Evolutionary conservation across 1,140 invertebrate species (phyloP).

Genomic region (Hylaeus volcanicus): DNA sequence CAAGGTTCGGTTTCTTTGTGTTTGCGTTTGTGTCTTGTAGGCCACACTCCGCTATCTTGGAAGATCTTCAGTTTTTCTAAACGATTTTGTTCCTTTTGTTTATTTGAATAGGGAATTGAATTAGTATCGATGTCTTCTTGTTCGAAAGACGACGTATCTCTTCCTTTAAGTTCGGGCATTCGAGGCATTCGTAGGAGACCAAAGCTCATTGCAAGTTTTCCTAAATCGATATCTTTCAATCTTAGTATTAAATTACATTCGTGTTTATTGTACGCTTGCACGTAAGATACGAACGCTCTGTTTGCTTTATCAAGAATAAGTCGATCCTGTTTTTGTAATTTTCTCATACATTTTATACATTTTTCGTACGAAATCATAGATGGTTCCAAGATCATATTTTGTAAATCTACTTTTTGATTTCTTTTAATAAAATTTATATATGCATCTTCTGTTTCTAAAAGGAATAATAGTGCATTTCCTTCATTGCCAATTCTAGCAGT

Average conservation of each 20-base stretch:
- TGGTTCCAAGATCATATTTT: slow-evolving; percentile 67
- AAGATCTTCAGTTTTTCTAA: slow-evolving; percentile 87
- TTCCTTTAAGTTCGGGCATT: slow-evolving; percentile 96
- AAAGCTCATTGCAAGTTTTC: slow-evolving; percentile 92
- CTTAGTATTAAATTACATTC: slow-evolving; percentile 95
- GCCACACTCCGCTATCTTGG: slow-evolving; percentile 89
- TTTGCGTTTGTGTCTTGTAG: slow-evolving; percentile 83
- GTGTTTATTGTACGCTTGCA: slow-evolving; percentile 96
- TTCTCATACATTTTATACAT: slow-evolving; percentile 80
- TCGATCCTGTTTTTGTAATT: slow-evolving; percentile 86
- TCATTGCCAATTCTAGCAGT: slow-evolving; percentile 94
- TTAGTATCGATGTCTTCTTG: slow-evolving; percentile 87
- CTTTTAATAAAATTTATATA: slow-evolving; percentile 95
- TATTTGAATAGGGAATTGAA: slow-evolving; percentile 90
- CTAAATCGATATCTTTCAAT: slow-evolving; percentile 94
- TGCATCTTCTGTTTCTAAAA: slow-evolving; percentile 92
- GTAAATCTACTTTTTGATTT: slow-evolving; percentile 92
- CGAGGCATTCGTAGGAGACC: slow-evolving; percentile 94
- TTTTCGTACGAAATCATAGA: slow-evolving; percentile 62
- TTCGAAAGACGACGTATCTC: slow-evolving; percentile 85
- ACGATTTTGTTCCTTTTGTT: slow-evolving; percentile 87
- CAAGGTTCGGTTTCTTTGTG: slow-evolving; percentile 86
- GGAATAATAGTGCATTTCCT: slow-evolving; percentile 93
- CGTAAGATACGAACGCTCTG: slow-evolving; percentile 96
- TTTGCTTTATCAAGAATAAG: slow-evolving; percentile 93